These are phyloP conservation scores for Eulemur rubriventer DNA, from an alignment of 2,797 vertebrate genomes.

Conservation along the genomic window DNA sequence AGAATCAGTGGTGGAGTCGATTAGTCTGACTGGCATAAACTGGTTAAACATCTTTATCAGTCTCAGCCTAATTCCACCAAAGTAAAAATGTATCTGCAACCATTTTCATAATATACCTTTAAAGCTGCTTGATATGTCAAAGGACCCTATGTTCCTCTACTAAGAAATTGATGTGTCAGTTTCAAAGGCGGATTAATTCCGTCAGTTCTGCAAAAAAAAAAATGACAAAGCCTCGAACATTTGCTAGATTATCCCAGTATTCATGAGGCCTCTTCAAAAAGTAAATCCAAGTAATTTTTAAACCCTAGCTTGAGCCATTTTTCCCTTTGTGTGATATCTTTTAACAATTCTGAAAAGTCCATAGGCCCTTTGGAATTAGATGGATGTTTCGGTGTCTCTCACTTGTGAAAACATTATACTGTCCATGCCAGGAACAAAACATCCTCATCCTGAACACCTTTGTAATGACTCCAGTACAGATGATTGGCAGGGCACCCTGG, in stretches of 20 bases:
- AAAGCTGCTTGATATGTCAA: not conserved
- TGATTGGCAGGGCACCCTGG: not conserved
- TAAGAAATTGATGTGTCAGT: not conserved
- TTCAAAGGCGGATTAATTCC: slow-evolving; percentile 13
- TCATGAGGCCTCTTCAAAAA: not conserved
- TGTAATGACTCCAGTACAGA: not conserved
- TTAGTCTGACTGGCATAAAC: not conserved
- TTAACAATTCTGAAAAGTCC: not conserved
- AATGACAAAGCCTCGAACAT: not conserved
- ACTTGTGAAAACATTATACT: not conserved
- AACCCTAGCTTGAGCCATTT: not conserved
- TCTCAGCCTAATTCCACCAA: not conserved
- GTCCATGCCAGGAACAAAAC: no score
- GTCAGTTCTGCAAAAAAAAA: not conserved
- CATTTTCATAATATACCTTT: not conserved
- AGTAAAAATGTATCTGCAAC: not conserved
- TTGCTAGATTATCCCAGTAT: not conserved
- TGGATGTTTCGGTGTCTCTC: not conserved
- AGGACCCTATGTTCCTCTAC: not conserved
- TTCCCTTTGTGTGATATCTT: not conserved
- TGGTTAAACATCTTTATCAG: not conserved
- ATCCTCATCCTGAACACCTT: not conserved
- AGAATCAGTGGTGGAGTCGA: not conserved
- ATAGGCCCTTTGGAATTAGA: not conserved
- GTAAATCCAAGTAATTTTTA: not conserved